Evolutionary conservation across 2,888 invertebrate genomes (phyloP), one percentile per base, ranked within the genome.

Genomic region (Euspilapteryx auroguttella): DNA sequence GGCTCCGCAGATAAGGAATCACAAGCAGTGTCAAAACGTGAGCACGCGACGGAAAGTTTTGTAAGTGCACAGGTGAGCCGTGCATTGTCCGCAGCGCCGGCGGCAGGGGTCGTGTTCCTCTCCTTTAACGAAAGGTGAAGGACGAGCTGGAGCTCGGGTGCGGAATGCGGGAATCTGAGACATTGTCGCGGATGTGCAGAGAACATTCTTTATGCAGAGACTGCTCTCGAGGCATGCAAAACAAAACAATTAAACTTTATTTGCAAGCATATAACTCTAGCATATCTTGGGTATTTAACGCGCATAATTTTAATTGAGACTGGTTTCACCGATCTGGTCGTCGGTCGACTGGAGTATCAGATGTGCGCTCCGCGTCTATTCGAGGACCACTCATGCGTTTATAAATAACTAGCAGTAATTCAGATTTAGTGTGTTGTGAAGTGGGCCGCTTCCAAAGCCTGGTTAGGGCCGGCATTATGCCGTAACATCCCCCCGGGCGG

Each of bases 101-200:
- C n/a, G n/a, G n/a, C 54, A 45, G 43, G 45, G 50, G 44, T 50
- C 53, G 45, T 45, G 46, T 52, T 53, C 55, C 54, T 57, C 56
- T 58, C 56, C 47, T 54, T 55, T 51, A 43, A 39, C 40, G 42
- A 69, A 66, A 69, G 63, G 68, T 65, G 68, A 69, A 69, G 71
- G 69, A 59, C 58, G 32, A 13, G 12, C 27, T 4, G 27, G 15
- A 2, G 15, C 14, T 4, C 3, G 4, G 3, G 22, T 10, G 22
- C n/a, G 12, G 22, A 10, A 10, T 12, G 3, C 22, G 22, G 22
- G 12, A 10, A 6, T 10, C 22, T 13, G 17, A 26, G 17, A 15
- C 26, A 26, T 26, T 24, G 13, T 24, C 24, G 24, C 24, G 14
- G 22, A 22, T 22, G n/a, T 6, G 9, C n/a, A n/a, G 22, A 6